Evolutionary conservation across 2,113 vertebrate genomes (phyloP).

Genomic region (Syrmaticus mikado): DNA sequence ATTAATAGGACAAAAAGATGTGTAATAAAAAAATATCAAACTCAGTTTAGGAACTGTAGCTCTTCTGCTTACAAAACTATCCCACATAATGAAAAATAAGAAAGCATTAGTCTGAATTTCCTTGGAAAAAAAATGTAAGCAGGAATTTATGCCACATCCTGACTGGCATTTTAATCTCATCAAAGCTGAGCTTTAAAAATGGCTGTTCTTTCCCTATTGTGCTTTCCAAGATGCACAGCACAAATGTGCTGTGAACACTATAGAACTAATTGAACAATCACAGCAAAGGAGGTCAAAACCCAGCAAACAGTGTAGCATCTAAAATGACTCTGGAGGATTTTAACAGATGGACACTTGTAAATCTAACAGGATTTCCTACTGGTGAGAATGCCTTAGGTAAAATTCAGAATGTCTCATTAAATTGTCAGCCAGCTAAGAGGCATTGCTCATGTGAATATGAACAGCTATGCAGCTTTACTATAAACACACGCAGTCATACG

Average conservation of each 20-base stretch:
- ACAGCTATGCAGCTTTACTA: conserved; percentile 44
- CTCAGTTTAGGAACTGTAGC: not conserved
- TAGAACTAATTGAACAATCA: conserved; percentile 79
- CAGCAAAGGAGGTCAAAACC: conserved; percentile 77
- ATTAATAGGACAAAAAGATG: conserved; percentile 54
- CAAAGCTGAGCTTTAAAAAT: conserved; percentile 23
- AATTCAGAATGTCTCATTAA: conserved; percentile 82
- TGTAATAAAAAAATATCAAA: not conserved
- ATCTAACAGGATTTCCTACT: conserved; percentile 83
- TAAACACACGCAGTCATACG: conserved; percentile 25
- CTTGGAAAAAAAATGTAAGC: conserved; percentile 35
- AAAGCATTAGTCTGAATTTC: conserved; percentile 32
- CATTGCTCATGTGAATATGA: conserved; percentile 71
- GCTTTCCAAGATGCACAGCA: conserved; percentile 29
- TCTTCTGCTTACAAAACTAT: not conserved
- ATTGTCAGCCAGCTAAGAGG: conserved; percentile 76
- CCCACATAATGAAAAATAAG: conserved; percentile 9
- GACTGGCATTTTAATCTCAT: conserved; percentile 51
- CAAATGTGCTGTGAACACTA: conserved; percentile 58
- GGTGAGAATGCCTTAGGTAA: conserved; percentile 80
- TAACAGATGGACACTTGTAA: conserved; percentile 83
- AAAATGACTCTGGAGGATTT: conserved; percentile 77
- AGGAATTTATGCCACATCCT: conserved; percentile 19
- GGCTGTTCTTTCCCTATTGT: conserved; percentile 2
- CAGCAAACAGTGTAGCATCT: conserved; percentile 75